Evolutionary conservation across 2,113 vertebrate genomes (phyloP).

Genomic region (Lonchura striata): DNA sequence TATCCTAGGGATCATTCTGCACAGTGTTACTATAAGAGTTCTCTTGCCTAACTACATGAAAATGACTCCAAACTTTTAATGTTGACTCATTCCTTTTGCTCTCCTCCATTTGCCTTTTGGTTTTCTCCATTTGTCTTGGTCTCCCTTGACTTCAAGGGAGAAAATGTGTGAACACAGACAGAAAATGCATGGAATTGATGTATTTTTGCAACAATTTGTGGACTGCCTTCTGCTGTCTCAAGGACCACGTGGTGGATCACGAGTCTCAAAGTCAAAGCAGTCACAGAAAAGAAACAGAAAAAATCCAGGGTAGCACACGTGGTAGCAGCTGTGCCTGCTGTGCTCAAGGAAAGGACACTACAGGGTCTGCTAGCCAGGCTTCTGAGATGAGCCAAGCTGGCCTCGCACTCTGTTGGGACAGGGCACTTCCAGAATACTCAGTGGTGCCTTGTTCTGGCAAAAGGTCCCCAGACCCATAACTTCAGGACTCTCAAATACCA

Average conservation of each 20-base stretch:
- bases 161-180: background rate
- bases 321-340: background rate
- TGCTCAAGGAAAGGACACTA: background rate
- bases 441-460: background rate
- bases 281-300: background rate
- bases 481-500: background rate
- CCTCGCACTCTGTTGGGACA: background rate
- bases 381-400: background rate
- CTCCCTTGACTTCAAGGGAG: background rate
- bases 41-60: background rate
- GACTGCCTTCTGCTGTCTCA: background rate
- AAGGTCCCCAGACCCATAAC: background rate
- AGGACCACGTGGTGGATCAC: accelerated
- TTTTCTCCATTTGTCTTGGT: background rate
- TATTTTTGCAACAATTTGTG: background rate
- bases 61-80: background rate
- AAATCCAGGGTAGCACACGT: background rate
- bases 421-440: background rate
- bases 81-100: background rate
- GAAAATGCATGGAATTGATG: background rate
- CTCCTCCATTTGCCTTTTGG: background rate
- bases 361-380: background rate
- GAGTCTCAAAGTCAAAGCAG: background rate
- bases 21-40: background rate
- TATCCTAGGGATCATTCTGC: background rate